Conservation (phyloP, 2,888 invertebrate genomes). For the Cantharis rustica region DNA sequence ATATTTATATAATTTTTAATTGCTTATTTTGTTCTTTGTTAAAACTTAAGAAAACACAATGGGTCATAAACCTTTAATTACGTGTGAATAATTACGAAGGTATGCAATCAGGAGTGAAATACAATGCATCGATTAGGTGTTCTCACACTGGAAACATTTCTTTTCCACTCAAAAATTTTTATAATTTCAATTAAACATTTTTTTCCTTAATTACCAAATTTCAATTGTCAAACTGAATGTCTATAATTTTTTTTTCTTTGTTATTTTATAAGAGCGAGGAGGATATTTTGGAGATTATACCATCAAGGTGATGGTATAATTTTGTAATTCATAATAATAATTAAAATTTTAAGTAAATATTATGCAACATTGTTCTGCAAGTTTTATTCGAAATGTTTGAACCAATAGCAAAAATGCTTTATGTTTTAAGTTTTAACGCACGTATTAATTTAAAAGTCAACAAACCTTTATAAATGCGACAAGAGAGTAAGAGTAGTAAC, state of each 20-base stretch:
- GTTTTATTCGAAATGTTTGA: neutral
- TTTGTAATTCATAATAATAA: neutral
- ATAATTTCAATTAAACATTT: neutral
- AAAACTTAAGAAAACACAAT: neutral
- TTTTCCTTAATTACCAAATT: neutral
- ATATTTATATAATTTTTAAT: constrained; percentile 3
- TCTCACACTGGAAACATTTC: neutral
- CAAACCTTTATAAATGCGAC: neutral
- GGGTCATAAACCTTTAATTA: constrained; percentile 3
- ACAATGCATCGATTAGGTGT: neutral
- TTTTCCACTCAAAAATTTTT: neutral
- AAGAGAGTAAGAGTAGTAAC: neutral
- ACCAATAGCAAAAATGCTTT: neutral
- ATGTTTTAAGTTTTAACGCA: neutral
- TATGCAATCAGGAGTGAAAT: neutral
- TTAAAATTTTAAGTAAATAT: neutral
- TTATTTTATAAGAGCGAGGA: neutral
- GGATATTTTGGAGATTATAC: too few relatives aligned
- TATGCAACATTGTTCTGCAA: neutral
- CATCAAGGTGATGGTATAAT: neutral
- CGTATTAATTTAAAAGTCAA: neutral
- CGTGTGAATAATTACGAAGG: neutral
- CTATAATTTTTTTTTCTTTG: neutral
- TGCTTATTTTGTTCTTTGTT: constrained; percentile 4
- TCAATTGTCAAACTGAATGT: neutral